Evolutionary conservation across 2,888 invertebrate species (phyloP).

Genomic region (Epirrhoe tristata): DNA sequence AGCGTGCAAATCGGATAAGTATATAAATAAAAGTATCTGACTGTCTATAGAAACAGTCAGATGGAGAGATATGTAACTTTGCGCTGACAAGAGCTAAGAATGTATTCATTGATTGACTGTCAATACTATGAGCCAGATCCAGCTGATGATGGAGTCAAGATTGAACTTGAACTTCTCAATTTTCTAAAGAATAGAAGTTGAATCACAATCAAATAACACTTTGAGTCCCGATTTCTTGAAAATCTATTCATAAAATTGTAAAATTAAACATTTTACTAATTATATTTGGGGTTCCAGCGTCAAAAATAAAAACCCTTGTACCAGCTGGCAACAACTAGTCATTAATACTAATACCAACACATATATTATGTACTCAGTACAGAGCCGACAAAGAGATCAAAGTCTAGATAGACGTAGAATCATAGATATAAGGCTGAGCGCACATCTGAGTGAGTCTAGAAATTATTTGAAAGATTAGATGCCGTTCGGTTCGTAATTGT

Average conservation of each 20-base stretch:
- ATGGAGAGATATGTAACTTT: too few species aligned
- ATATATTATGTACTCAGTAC: constrained; percentile 32
- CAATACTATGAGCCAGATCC: too few species aligned
- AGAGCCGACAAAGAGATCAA: constrained; percentile 61
- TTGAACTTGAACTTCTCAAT: too few species aligned
- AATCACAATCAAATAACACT: too few species aligned
- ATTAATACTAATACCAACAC: constrained; percentile 24
- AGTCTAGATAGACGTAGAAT: constrained; percentile 37
- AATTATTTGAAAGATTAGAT: not conserved
- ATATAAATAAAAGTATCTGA: constrained; percentile 2
- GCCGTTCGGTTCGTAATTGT: not conserved
- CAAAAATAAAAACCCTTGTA: not conserved
- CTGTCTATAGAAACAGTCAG: not conserved
- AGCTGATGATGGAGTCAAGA: too few species aligned
- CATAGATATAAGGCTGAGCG: constrained; percentile 23
- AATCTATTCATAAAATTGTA: too few species aligned
- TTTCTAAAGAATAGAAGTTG: too few species aligned
- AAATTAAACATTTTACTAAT: not conserved
- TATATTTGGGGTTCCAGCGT: not conserved
- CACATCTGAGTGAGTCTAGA: constrained; percentile 10
- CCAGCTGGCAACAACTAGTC: constrained; percentile 12
- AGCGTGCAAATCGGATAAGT: constrained; percentile 65
- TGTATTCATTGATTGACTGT: too few species aligned
- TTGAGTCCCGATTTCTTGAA: too few species aligned
- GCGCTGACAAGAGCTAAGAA: too few species aligned